Evolutionary conservation across 2,888 invertebrate genomes (phyloP).

Genomic region (Caenorhabditis sp.): DNA sequence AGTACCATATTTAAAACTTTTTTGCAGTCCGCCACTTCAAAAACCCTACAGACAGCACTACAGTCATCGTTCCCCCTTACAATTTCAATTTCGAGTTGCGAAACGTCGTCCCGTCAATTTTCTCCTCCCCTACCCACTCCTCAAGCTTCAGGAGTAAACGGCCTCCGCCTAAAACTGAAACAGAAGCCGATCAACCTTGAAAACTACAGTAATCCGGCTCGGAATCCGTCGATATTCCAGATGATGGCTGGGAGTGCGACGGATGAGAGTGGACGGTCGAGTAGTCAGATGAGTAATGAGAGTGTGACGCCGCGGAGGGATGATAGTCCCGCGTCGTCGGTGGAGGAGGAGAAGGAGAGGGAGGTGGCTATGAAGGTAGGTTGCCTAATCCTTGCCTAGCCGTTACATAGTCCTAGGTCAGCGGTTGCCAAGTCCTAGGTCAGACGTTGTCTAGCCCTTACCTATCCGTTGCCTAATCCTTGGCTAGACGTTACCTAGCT

Average conservation of each 20-base stretch:
- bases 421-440: too few species aligned
- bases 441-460: too few species aligned
- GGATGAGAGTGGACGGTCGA: conserved; percentile 51
- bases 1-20: too few species aligned
- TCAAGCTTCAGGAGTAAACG: neutral
- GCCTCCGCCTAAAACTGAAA: too few species aligned
- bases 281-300: conserved; percentile 58
- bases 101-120: neutral
- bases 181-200: neutral
- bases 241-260: conserved; percentile 44
- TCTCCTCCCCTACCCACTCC: too few species aligned
- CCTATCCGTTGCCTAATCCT: too few species aligned
- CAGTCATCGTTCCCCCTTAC: neutral
- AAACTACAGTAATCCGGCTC: neutral
- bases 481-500: too few species aligned
- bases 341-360: too few species aligned
- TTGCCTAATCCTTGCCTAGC: too few species aligned
- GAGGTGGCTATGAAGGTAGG: conserved; percentile 24
- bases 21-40: conserved; percentile 14
- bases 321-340: conserved; percentile 56
- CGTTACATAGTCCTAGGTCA: too few species aligned
- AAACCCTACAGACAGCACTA: neutral
- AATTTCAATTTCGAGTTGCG: neutral
- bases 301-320: conserved; percentile 46
- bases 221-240: conserved; percentile 17